phyloP scores from a whole-genome alignment of 2,888 invertebrate genomes.

The Anarsia innoxiella region DNA sequence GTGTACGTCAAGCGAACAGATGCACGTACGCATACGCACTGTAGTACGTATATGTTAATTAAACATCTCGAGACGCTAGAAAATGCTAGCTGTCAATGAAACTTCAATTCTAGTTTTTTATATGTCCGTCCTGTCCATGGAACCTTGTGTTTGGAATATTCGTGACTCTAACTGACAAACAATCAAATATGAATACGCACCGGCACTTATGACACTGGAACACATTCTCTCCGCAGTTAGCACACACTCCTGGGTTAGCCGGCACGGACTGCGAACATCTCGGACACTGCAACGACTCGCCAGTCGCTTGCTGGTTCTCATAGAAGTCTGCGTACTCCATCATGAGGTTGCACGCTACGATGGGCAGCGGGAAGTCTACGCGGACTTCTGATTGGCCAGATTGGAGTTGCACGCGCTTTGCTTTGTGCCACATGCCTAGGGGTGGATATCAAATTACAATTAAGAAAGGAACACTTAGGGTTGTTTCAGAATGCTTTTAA shows the following conservation, averaged over 20 bases:
- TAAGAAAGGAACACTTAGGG: too few species aligned
- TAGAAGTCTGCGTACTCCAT: conserved; percentile 98
- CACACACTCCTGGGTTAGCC: conserved; percentile 97
- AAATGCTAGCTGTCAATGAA: too few species aligned
- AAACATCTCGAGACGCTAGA: too few species aligned
- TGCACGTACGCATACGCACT: too few species aligned
- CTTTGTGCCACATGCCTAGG: conserved; percentile 97
- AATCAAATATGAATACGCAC: conserved; percentile 58
- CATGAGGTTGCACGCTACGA: conserved; percentile 98
- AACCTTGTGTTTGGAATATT: too few species aligned
- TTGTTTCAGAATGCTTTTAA: too few species aligned
- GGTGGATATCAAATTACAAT: too few species aligned
- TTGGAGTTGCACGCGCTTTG: conserved; percentile 91
- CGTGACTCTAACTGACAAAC: too few species aligned
- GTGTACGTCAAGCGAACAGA: too few species aligned
- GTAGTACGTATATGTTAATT: too few species aligned
- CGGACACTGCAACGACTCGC: conserved; percentile 96
- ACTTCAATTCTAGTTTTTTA: too few species aligned
- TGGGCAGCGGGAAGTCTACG: conserved; percentile 97
- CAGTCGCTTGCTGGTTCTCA: conserved; percentile 94
- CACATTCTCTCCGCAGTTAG: conserved; percentile 98
- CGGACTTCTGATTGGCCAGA: conserved; percentile 97
- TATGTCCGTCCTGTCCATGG: too few species aligned
- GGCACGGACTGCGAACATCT: conserved; percentile 97
- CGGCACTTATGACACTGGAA: conserved; percentile 99